These are phyloP conservation scores for Pristionchus japonicus DNA, from an alignment of 2,888 invertebrate species.

Conservation along the genomic window DNA sequence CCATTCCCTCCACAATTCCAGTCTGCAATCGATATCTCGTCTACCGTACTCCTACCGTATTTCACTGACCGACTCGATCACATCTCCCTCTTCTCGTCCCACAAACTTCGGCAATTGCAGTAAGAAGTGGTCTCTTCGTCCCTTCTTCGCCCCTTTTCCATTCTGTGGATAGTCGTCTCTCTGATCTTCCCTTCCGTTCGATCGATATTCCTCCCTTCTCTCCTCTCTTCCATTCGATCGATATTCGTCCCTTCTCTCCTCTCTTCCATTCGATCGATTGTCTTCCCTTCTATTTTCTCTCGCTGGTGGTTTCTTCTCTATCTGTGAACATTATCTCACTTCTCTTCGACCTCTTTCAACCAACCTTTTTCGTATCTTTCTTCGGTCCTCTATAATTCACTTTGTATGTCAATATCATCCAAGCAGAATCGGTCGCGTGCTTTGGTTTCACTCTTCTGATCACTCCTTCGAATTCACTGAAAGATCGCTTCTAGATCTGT, in stretches of 20 bases:
- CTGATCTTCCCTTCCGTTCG: background rate
- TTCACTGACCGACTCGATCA: constrained; percentile 11
- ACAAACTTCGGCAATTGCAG: background rate
- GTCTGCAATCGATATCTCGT: background rate
- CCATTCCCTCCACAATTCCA: constrained; percentile 24
- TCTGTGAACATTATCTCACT: background rate
- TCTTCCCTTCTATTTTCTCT: background rate
- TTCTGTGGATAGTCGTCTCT: background rate
- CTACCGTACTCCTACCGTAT: background rate
- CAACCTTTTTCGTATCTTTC: background rate
- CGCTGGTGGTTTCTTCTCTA: background rate
- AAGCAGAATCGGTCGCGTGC: background rate
- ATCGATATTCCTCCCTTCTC: background rate
- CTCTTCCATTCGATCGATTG: background rate
- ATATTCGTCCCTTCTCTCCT: background rate
- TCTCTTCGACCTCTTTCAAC: background rate
- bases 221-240: background rate
- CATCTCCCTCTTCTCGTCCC: background rate
- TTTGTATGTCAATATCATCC: background rate
- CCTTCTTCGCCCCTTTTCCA: background rate
- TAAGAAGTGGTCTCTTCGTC: background rate
- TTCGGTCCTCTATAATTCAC: background rate
- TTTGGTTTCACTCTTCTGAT: constrained; percentile 17
- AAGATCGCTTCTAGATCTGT: background rate
- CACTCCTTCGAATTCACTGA: constrained; percentile 17